Percentiles rank a stretch among this genome's conserved stretches.
These are phyloP conservation scores for Dynastes grantii DNA, from an alignment of 2,888 invertebrate species.

Conservation along the genomic window DNA sequence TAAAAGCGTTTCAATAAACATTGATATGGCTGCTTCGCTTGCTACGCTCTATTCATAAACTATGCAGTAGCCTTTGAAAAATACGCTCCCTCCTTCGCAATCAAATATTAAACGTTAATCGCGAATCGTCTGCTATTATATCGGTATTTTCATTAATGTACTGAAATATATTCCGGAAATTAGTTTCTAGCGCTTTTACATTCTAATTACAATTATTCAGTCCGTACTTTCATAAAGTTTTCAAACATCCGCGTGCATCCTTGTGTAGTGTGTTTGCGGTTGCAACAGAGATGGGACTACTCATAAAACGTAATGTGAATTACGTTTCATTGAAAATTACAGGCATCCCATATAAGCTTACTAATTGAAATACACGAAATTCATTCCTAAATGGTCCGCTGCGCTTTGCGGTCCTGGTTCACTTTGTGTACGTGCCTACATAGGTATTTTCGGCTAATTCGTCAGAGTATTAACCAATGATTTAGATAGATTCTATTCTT, in stretches of 20 bases:
- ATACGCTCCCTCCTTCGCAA: not conserved
- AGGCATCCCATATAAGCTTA: conserved; percentile 41
- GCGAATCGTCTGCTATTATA: conserved; percentile 22
- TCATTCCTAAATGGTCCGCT: conserved; percentile 36
- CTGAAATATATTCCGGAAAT: conserved; percentile 24
- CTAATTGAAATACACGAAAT: conserved; percentile 38
- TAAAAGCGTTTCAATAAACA: conserved; percentile 16
- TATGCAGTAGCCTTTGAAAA: conserved; percentile 3
- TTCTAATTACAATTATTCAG: conserved; percentile 21
- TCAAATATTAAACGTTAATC: conserved; percentile 18
- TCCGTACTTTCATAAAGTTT: conserved; percentile 33
- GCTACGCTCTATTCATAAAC: not conserved
- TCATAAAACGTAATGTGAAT: conserved; percentile 9
- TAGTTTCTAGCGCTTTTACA: conserved; percentile 15
- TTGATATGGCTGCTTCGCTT: conserved; percentile 12
- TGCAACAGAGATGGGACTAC: not conserved
- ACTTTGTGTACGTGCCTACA: not conserved
- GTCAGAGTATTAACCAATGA: not conserved
- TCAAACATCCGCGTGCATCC: not conserved
- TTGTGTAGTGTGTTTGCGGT: not conserved
- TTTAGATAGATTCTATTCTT: not conserved
- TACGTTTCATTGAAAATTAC: conserved; percentile 20
- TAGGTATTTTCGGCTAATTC: not conserved
- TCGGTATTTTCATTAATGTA: conserved; percentile 36
- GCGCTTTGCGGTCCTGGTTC: not conserved